Percentiles rank a stretch among this genome's conserved stretches.
Conservation (phyloP, 1,140 invertebrate genomes). For the Zaprionus ornatus region DNA sequence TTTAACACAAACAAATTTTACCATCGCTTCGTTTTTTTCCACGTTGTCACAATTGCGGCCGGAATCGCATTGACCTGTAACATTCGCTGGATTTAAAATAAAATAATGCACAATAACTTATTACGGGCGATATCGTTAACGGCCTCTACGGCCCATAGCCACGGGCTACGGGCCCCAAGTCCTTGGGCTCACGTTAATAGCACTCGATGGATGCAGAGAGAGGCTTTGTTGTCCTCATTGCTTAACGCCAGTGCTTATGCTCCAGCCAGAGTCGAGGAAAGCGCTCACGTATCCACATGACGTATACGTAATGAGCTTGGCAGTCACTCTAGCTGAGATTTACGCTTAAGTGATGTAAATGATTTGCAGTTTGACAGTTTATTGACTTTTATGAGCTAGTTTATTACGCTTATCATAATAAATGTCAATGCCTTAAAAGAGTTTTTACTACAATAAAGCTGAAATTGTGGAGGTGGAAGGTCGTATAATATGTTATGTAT, state of each 20-base stretch:
- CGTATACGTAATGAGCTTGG: conserved; percentile 38
- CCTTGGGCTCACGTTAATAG: conserved; percentile 69
- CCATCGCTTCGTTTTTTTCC: conserved; percentile 48
- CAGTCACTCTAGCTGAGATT: conserved; percentile 44
- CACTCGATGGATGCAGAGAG: not conserved
- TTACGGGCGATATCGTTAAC: conserved; percentile 66
- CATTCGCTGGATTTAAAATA: conserved; percentile 48
- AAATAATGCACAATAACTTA: conserved; percentile 70
- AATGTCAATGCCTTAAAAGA: not conserved
- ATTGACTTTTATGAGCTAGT: conserved; percentile 77
- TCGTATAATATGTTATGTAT: not conserved
- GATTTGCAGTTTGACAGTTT: conserved; percentile 72
- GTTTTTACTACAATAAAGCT: not conserved
- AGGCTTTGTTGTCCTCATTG: not conserved
- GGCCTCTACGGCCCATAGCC: conserved; percentile 45
- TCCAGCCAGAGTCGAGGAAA: not conserved
- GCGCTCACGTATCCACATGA: not conserved
- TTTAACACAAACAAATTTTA: conserved; percentile 48
- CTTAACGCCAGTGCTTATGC: conserved; percentile 13
- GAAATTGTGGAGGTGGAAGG: not conserved
- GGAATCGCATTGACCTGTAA: conserved; percentile 64
- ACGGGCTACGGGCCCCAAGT: not conserved
- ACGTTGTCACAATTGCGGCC: conserved; percentile 64
- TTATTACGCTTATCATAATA: conserved; percentile 50
- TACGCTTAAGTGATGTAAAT: conserved; percentile 72